Evolutionary conservation across 2,113 vertebrate genomes (phyloP), one percentile per base, ranked within the genome.

Genomic region (Oreochromis tanganicae): DNA sequence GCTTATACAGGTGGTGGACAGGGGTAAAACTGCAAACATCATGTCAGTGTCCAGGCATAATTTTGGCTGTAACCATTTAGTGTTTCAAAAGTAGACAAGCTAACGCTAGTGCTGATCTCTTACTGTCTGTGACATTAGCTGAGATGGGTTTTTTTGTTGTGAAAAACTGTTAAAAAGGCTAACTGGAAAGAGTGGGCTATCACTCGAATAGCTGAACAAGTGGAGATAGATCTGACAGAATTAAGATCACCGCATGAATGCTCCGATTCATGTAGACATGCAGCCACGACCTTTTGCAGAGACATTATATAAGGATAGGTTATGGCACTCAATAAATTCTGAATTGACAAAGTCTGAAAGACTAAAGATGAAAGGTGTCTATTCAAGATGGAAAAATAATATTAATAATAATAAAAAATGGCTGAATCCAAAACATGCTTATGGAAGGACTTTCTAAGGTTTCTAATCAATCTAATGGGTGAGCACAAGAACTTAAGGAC

Each of bases 1-100:
- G 11, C 12, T 68, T 41, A 41, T 14, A 1, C 32, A 36, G 32
- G 61, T 0, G 6, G 34, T 38, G 61, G 19, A 0, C 34, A 0
- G 61, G 38, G 6, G 34, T 68, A 38, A 21, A 68, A 38, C 34
- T 68, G 19, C 66, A 71, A 68, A 68, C 36, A 5, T 21, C 36
- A 1, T 68, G 36, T 68, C 11, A 68, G 19, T 68, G 34, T 41
- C 1, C 63, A 14, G 36, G 2, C 11, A 24, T 71, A 71, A 41
- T 71, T 24, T 43, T 43, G 36, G 4, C n/a, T 71, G 1, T 24
- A 16, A 71, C 61, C 2, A 38, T 66, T 1, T 38, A 66, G 11
- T 66, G 19, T 66, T 66, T 8, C 11, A 38, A 38, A 66, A 66
- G 9, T 38, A n/a, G 1, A 66, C 6, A 66, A 13, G 61, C 11